Base-by-base conservation (phyloP, 2,113 vertebrate species). In the Neomonachus schauinslandi region DNA sequence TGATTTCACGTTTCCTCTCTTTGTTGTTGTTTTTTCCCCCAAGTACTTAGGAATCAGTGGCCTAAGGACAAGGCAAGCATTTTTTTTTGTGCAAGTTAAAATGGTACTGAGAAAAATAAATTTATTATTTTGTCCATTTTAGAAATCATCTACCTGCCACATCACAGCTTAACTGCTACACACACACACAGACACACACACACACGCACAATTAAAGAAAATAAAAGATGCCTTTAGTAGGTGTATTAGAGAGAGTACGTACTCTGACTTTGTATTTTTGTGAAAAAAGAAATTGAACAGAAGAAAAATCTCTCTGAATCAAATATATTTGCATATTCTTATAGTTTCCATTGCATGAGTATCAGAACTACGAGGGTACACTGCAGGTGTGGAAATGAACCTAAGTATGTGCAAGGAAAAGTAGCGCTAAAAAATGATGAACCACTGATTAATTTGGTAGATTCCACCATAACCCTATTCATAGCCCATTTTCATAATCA, bases 401-500 rank as follows among this genome's bases (percentile, higher is more conserved):
- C 21, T 87, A 89, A 46, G 11, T 51, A 39, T 42, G 5, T 71
- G 16, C 26, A 81, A 81, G 26, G 33, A 95, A 83, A 84, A 76
- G 31, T 76, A 14, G 74, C 69, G 8, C 24, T 65, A 63, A 76
- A 93, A 89, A 97, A 61, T 94, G 94, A 71, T 42, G 36, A 97
- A 67, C n/a, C 8, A 46, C 2, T 5, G 84, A 74, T 51, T 84
- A 63, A 89, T 96, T 91, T 97, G 11, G 82, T 33, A 82, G 74
- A 46, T 91, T 95, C 19, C 18, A 65, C 1, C 19, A 13, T 77
- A 59, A 81, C n/a, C 77, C 36, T 95, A 55, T 84, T 90, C 57
- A 59, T 39, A 67, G n/a, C 19, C 15, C 2, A 28, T 69, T 82
- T 94, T 79, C 4, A 65, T 72, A 89, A 96, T 91, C 31, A 85